Base-by-base conservation (phyloP, 2,113 vertebrate species). In the Martes martes region DNA sequence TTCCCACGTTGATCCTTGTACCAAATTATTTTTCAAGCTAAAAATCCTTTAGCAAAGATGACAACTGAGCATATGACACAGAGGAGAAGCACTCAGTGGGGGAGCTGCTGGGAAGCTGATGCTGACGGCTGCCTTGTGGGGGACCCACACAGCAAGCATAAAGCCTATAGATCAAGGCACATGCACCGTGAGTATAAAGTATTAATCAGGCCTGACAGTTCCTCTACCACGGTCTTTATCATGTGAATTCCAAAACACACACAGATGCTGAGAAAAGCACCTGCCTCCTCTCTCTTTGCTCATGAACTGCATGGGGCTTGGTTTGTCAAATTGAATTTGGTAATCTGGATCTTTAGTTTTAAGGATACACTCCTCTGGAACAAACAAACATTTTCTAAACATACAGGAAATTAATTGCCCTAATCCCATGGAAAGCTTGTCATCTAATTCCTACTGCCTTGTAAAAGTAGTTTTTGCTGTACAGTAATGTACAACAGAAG, bases 161-260 rank as follows among this genome's bases (percentile, higher is more conserved):
- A 93, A 28, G 73, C 93, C 97, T 97, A 96, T 33, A 84, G 97
- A 98, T 98, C 98, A 98, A 61, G 97, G 98, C 92, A 92, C 93
- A 98, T 47, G 94, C 98, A 98, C 98, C 80, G 55, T 92, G 36
- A 98, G 97, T 97, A 97, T 93, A 96, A 98, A 95, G 88, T 67
- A 97, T 98, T 95, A 97, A 98, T 67, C 94, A 97, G 89, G 89
- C 95, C 97, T 98, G 97, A 97, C 98, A 98, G 97, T 96, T 97
- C 98, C 98, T 50, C 88, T 86, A 95, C 95, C 73, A 10, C 31
- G 0, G 85, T 96, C 97, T 98, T 98, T 98, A 98, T 98, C 98
- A 98, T 5, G 96, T 85, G 42, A 96, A 98, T 98, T 98, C 82
- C 26, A 88, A 52, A 93, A 80, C 42, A 61, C 19, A 67, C 74